Conservation (phyloP, 2,113 vertebrate species). For the Holacanthus passer region DNA sequence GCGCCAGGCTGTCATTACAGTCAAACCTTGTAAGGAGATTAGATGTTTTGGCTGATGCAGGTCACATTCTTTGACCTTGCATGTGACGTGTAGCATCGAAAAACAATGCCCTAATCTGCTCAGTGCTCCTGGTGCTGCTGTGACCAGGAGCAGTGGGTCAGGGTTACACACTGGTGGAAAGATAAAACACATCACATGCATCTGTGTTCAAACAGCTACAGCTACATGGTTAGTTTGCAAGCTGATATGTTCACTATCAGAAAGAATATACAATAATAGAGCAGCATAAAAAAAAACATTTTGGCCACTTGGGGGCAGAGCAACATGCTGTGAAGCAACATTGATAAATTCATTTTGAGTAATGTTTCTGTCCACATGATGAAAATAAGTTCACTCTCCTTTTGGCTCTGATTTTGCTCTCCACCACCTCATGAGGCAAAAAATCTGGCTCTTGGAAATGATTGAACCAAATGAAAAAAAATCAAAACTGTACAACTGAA, state of each 20-base stretch:
- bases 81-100: constrained; percentile 50
- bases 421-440: background rate
- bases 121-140: constrained; percentile 24
- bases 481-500: background rate
- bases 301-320: background rate
- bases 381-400: background rate
- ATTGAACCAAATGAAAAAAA: background rate
- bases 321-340: background rate
- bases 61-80: constrained; percentile 55
- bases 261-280: background rate
- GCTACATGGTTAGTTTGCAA: background rate
- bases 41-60: constrained; percentile 28
- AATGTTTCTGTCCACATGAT: background rate
- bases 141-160: constrained; percentile 13
- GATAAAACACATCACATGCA: background rate
- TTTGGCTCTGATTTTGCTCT: background rate
- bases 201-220: background rate
- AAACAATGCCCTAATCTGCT: constrained; percentile 33
- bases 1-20: constrained; percentile 28
- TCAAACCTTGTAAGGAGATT: constrained; percentile 36
- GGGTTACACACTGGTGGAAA: background rate
- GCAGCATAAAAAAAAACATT: background rate
- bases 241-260: background rate
- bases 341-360: background rate
- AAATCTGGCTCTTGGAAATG: background rate